Conservation (phyloP, 2,888 invertebrate genomes). For the Koerneria pararmatus region DNA sequence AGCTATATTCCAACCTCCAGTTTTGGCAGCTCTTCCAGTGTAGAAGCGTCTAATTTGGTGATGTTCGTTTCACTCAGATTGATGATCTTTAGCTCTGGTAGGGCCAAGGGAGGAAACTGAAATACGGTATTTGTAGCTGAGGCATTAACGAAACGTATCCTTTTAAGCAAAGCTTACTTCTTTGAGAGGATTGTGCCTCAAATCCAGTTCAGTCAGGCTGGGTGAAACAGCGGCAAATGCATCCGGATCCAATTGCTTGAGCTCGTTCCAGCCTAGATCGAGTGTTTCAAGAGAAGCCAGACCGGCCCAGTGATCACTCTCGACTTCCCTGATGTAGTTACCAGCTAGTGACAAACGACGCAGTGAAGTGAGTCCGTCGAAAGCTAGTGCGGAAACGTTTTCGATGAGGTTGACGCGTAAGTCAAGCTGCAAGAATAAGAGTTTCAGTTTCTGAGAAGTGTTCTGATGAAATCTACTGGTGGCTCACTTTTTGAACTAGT, state of each 20-base stretch:
- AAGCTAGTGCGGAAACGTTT: constrained; percentile 75
- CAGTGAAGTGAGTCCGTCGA: constrained; percentile 78
- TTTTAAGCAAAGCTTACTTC: constrained; percentile 16
- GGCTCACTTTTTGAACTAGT: too few relatives aligned
- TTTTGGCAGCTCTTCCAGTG: constrained; percentile 37
- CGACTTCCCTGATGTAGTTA: constrained; percentile 63
- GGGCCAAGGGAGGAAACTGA: constrained; percentile 8
- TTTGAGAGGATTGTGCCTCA: constrained; percentile 41
- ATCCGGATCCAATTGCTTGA: constrained; percentile 36
- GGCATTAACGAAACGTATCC: background rate
- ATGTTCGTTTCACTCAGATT: constrained; percentile 23
- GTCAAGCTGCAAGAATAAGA: constrained; percentile 67
- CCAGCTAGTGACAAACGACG: constrained; percentile 76
- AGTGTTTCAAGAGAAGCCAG: constrained; percentile 78
- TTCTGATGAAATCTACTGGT: too few relatives aligned
- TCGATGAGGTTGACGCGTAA: constrained; percentile 79
- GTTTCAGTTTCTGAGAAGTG: too few relatives aligned
- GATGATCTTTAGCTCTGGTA: constrained; percentile 7
- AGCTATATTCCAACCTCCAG: constrained; percentile 25
- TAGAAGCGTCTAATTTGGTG: constrained; percentile 29
- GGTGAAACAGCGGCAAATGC: constrained; percentile 38
- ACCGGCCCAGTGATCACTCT: constrained; percentile 78
- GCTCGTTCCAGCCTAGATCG: constrained; percentile 72
- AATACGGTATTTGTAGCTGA: background rate
- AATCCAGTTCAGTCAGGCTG: constrained; percentile 36